A percentile compares a stretch with the other conserved stretches of the same genome.
Conservation (phyloP, 2,113 vertebrate genomes). For the Cervus canadensis region DNA sequence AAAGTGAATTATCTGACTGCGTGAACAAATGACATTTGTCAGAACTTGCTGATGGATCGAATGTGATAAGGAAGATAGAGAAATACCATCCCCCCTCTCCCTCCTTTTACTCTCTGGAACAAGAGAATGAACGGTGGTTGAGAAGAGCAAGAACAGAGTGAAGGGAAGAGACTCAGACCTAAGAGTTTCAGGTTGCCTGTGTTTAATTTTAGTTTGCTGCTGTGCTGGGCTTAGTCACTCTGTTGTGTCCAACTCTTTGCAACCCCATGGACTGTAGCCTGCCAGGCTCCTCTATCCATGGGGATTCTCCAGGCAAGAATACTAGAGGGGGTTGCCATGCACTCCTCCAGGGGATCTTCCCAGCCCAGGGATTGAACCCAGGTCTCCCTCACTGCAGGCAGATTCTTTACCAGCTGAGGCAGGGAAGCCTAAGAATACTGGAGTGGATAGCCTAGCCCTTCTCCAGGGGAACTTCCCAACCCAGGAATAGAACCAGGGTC, state of each 20-base stretch:
- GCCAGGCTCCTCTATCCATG: background rate
- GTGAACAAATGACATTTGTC: background rate
- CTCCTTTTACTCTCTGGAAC: background rate
- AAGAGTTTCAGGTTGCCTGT: background rate
- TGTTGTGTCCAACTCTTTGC: background rate
- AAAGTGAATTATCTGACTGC: background rate
- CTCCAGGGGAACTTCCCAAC: background rate
- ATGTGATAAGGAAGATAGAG: background rate
- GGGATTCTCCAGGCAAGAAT: background rate
- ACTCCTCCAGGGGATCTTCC: background rate
- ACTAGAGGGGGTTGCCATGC: background rate
- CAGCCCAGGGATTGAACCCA: rapidly evolving
- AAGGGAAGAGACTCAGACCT: background rate
- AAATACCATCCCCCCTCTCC: background rate
- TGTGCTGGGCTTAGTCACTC: background rate
- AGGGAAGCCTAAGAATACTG: background rate
- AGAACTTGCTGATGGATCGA: background rate
- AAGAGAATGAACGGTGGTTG: background rate
- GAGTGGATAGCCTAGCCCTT: background rate
- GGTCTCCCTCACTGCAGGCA: background rate
- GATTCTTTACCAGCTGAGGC: background rate
- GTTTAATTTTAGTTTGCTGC: background rate
- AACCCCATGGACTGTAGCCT: background rate
- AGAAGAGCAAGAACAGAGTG: background rate
- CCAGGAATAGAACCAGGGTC: background rate